Conservation (phyloP, 1,140 invertebrate species). For the Marisa cornuarietis region DNA sequence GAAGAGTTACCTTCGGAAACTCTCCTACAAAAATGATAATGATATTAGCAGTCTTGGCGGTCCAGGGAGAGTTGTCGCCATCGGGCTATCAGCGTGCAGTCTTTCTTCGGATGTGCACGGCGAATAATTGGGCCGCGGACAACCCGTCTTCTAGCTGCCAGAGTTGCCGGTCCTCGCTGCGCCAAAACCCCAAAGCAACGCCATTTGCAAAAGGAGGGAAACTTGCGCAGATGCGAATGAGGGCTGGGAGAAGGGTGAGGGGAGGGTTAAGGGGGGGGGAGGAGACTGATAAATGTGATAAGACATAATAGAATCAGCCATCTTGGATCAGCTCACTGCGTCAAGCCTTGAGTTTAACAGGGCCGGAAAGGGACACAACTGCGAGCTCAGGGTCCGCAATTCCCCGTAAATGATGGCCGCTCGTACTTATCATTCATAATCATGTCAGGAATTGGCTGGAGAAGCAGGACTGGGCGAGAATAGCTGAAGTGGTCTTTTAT, state of each 20-base stretch:
- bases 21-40: slow-evolving; percentile 22
- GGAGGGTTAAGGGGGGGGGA: not conserved
- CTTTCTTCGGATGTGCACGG: too few species aligned
- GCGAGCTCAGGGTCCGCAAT: slow-evolving; percentile 14
- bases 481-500: slow-evolving; percentile 20
- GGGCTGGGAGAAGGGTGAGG: not conserved
- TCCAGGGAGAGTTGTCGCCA: not conserved
- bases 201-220: not conserved
- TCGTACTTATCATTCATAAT: slow-evolving; percentile 30
- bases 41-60: slow-evolving; percentile 23
- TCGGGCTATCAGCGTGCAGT: too few species aligned
- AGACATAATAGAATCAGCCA: slow-evolving; percentile 30
- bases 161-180: too few species aligned
- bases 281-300: slow-evolving; percentile 26
- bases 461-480: slow-evolving; percentile 22
- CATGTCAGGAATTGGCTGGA: slow-evolving; percentile 17
- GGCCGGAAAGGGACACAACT: slow-evolving; percentile 26
- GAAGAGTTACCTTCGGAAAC: slow-evolving; percentile 22
- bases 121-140: too few species aligned
- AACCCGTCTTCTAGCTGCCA: too few species aligned
- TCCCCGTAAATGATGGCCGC: slow-evolving; percentile 13
- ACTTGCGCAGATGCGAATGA: not conserved
- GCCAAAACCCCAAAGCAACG: not conserved
- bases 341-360: slow-evolving; percentile 14
- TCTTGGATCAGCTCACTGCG: slow-evolving; percentile 20